Evolutionary conservation across 2,888 invertebrate species (phyloP).

Genomic region (Spicauda simplicius): DNA sequence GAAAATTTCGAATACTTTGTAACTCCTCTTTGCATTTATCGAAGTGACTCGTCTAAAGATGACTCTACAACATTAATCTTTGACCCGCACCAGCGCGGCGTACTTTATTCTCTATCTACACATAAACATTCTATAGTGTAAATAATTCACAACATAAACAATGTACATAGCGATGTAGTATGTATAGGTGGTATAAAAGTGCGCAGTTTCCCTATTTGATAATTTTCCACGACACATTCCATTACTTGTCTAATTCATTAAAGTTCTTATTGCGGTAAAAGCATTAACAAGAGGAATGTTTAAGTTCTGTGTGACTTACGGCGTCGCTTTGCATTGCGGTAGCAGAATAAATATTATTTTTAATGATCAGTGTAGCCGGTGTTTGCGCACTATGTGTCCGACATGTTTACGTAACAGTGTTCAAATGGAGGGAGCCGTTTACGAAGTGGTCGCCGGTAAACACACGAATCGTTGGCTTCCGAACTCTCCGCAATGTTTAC

Average conservation of each 20-base stretch:
- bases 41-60: slow-evolving; percentile 12
- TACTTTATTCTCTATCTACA: slow-evolving; percentile 48
- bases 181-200: slow-evolving; percentile 39
- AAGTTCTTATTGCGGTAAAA: slow-evolving; percentile 16
- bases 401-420: slow-evolving; percentile 74
- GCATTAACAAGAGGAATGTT: slow-evolving; percentile 9
- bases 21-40: background rate
- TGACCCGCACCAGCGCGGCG: slow-evolving; percentile 41
- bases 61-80: slow-evolving; percentile 38
- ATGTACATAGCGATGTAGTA: slow-evolving; percentile 49
- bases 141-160: slow-evolving; percentile 41
- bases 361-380: slow-evolving; percentile 77
- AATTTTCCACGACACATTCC: slow-evolving; percentile 43
- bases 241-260: slow-evolving; percentile 33
- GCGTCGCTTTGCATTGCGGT: slow-evolving; percentile 52
- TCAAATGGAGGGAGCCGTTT: slow-evolving; percentile 59
- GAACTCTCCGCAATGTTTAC: slow-evolving; percentile 63
- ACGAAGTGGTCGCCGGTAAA: slow-evolving; percentile 52
- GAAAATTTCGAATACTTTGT: background rate
- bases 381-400: slow-evolving; percentile 63
- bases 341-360: slow-evolving; percentile 80
- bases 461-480: slow-evolving; percentile 61
- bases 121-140: slow-evolving; percentile 42
- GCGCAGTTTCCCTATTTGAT: slow-evolving; percentile 40
- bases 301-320: slow-evolving; percentile 33